Percentiles rank a stretch among this genome's conserved stretches.
Evolutionary conservation across 35 echinoderm and acorn worm genomes (phyloP).

Genomic region (Ophioderma brevispina): DNA sequence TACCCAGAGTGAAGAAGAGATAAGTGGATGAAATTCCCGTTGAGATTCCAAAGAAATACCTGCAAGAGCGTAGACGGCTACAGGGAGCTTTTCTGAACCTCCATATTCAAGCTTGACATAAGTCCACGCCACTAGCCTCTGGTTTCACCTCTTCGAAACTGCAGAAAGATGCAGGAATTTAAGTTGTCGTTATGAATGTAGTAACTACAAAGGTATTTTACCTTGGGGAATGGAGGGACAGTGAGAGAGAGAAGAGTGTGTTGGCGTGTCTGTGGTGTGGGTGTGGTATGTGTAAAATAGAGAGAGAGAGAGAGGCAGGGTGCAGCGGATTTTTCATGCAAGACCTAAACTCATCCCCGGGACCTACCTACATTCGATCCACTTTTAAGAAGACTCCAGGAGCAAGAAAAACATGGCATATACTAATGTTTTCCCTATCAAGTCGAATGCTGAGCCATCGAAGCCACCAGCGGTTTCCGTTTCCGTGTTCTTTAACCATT

Average conservation of each 20-base stretch:
- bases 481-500: slow-evolving; percentile 26
- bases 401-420: no score
- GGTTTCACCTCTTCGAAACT: slow-evolving; percentile 37
- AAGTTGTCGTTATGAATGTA: background rate
- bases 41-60: slow-evolving; percentile 33
- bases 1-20: no score
- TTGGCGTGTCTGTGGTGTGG: no score
- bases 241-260: no score
- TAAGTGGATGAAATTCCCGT: no score
- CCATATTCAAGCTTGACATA: slow-evolving; percentile 45
- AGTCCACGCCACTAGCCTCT: slow-evolving; percentile 44
- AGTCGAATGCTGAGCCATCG: background rate
- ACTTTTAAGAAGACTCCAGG: no score
- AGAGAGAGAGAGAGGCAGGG: no score
- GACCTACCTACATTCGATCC: no score
- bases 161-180: background rate
- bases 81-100: background rate
- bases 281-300: no score
- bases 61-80: slow-evolving; percentile 33
- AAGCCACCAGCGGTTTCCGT: background rate
- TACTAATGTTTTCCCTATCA: slow-evolving; percentile 15
- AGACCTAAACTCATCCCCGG: no score
- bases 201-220: background rate
- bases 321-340: no score
- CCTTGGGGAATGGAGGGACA: background rate